Percentiles rank a stretch among this genome's conserved stretches.
Evolutionary conservation across 2,888 invertebrate species (phyloP).

Genomic region (Agrotis puta): DNA sequence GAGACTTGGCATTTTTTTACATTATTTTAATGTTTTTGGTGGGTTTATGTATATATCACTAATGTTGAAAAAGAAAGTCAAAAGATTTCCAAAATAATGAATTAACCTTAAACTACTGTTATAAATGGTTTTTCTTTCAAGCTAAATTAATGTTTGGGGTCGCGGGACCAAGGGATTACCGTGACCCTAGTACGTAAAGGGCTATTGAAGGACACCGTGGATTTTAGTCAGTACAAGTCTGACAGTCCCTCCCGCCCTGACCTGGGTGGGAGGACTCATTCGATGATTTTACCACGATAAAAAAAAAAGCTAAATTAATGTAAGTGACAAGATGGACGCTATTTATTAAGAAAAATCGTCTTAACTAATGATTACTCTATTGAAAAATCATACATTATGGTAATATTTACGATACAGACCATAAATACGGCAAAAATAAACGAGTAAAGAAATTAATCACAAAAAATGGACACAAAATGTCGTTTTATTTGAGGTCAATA

Average conservation of each 20-base stretch:
- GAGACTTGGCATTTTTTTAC: no score
- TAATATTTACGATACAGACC: neutral
- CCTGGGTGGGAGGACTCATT: no score
- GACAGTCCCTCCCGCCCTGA: no score
- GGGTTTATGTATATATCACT: no score
- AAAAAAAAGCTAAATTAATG: neutral
- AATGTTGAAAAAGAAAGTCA: neutral
- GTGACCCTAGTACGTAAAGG: no score
- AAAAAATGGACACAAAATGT: slow-evolving; percentile 22
- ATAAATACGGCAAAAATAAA: slow-evolving; percentile 5
- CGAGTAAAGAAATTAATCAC: slow-evolving; percentile 14
- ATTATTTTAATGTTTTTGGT: no score
- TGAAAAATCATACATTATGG: neutral
- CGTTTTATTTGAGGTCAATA: slow-evolving; percentile 8
- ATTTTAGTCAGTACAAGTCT: no score
- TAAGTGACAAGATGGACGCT: neutral
- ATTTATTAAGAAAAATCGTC: slow-evolving; percentile 1
- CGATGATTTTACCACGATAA: no score
- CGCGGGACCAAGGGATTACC: no score
- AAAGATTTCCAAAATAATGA: slow-evolving; percentile 7
- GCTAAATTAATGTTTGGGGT: neutral
- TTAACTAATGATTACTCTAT: neutral
- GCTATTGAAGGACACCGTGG: no score
- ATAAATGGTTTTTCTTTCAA: slow-evolving; percentile 3
- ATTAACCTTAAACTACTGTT: slow-evolving; percentile 14